A percentile compares a stretch with the other conserved stretches of the same genome.
Conservation (phyloP, 2,113 vertebrate genomes). For the Microcebus griseorufus region DNA sequence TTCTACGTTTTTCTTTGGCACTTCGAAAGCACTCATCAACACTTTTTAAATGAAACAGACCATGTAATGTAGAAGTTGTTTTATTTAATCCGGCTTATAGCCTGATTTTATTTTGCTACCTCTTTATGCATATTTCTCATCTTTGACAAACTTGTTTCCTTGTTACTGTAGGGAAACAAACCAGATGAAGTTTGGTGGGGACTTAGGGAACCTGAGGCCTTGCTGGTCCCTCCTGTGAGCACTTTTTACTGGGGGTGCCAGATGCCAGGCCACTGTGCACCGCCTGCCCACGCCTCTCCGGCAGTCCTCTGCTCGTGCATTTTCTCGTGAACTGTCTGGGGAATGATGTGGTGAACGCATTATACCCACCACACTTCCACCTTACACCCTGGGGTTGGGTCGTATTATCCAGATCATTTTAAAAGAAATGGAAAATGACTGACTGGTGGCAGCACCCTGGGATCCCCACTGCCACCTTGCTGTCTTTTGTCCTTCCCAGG, state of each 20-base stretch:
- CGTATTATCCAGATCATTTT: neutral
- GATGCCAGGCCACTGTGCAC: rapidly evolving
- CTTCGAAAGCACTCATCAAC: rapidly evolving
- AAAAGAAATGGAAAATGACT: neutral
- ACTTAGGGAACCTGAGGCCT: rapidly evolving
- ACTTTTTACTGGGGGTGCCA: rapidly evolving
- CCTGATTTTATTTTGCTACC: neutral
- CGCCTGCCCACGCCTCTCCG: rapidly evolving
- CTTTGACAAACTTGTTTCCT: neutral
- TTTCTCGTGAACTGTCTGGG: neutral
- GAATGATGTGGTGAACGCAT: rapidly evolving
- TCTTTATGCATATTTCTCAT: neutral
- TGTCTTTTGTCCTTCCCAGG: neutral
- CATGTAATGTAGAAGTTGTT: rapidly evolving
- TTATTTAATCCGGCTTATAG: neutral
- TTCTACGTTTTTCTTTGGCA: neutral
- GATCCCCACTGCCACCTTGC: neutral
- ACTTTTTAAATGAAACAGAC: rapidly evolving
- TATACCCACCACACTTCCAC: rapidly evolving
- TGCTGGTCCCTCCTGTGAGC: rapidly evolving
- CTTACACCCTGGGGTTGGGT: no score
- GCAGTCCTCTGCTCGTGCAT: rapidly evolving
- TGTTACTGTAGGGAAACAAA: no score
- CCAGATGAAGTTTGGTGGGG: rapidly evolving
- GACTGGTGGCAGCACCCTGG: rapidly evolving